Percentiles rank a stretch among this genome's conserved stretches.
These are phyloP conservation scores for Eublepharis macularius DNA, from an alignment of 2,113 vertebrate species.

Conservation along the genomic window DNA sequence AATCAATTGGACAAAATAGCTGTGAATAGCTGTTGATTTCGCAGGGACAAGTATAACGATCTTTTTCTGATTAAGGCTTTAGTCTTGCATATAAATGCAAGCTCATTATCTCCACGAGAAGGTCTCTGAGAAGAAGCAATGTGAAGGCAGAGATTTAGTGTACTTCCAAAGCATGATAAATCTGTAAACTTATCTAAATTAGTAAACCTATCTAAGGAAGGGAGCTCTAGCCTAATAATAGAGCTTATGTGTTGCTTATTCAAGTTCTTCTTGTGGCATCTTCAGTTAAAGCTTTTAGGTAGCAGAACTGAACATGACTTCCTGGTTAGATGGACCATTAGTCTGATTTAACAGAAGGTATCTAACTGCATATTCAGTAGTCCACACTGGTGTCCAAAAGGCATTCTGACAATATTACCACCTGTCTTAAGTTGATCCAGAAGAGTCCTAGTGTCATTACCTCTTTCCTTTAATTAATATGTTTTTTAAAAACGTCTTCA, in stretches of 20 bases:
- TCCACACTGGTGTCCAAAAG: background rate
- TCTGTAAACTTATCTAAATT: background rate
- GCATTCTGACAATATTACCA: background rate
- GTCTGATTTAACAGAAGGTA: background rate
- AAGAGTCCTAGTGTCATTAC: background rate
- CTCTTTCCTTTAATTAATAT: background rate
- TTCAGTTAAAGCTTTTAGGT: background rate
- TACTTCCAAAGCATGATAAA: background rate
- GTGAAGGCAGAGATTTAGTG: background rate
- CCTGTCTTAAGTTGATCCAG: background rate
- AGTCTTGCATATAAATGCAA: slow-evolving; percentile 3
- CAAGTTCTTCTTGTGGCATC: background rate
- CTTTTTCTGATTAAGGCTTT: background rate
- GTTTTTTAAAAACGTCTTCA: background rate
- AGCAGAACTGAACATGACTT: background rate
- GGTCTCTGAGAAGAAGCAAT: slow-evolving; percentile 61
- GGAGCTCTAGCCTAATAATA: background rate
- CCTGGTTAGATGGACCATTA: background rate
- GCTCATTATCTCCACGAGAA: slow-evolving; percentile 64
- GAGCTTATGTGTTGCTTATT: background rate
- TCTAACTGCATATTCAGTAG: no score
- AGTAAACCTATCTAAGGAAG: no score
- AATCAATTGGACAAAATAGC: background rate
- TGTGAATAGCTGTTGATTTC: background rate
- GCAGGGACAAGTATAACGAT: background rate